Percentiles rank a stretch among this genome's conserved stretches.
These are phyloP conservation scores for Actinernus sp. DNA, from an alignment of 92 coral and sea anemone genomes.

Conservation along the genomic window DNA sequence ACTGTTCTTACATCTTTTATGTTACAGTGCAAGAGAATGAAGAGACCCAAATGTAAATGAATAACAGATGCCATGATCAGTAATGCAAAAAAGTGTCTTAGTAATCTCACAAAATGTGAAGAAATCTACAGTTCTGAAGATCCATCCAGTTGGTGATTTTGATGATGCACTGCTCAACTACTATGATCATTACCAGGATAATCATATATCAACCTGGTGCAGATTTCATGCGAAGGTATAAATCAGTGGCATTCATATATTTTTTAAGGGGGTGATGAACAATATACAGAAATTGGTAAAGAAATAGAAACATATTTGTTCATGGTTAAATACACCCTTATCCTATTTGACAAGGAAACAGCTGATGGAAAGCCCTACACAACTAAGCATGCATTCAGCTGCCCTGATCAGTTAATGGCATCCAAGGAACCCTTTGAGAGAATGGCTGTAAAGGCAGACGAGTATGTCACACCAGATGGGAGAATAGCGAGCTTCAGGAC, in stretches of 20 bases:
- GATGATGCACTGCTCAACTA: conserved; percentile 33
- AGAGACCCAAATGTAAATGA: conserved; percentile 22
- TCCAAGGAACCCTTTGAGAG: conserved; percentile 30
- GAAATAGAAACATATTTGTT: too few species aligned
- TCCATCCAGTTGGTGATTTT: conserved; percentile 36
- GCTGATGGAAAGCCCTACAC: conserved; percentile 38
- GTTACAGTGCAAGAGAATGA: conserved; percentile 30
- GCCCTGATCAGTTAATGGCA: conserved; percentile 34
- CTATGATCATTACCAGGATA: conserved; percentile 41
- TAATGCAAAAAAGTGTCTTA: conserved; percentile 22
- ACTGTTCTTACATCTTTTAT: too few species aligned
- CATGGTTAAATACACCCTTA: too few species aligned
- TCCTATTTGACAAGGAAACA: conserved; percentile 1
- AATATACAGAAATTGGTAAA: too few species aligned
- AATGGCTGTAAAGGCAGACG: conserved; percentile 50
- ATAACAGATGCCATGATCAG: conserved; percentile 38
- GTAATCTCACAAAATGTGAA: conserved; percentile 25
- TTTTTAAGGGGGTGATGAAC: too few species aligned
- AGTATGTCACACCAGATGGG: conserved; percentile 32
- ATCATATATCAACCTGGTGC: conserved; percentile 38
- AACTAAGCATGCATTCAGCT: conserved; percentile 43
- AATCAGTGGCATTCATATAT: too few species aligned
- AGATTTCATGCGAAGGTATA: conserved; percentile 36
- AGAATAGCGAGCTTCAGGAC: conserved; percentile 17
- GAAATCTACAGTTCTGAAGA: conserved; percentile 31